Percentiles rank a stretch among this genome's conserved stretches.
Evolutionary conservation across 2,797 vertebrate species (phyloP).

Genomic region (Paramormyrops hopkinsi): DNA sequence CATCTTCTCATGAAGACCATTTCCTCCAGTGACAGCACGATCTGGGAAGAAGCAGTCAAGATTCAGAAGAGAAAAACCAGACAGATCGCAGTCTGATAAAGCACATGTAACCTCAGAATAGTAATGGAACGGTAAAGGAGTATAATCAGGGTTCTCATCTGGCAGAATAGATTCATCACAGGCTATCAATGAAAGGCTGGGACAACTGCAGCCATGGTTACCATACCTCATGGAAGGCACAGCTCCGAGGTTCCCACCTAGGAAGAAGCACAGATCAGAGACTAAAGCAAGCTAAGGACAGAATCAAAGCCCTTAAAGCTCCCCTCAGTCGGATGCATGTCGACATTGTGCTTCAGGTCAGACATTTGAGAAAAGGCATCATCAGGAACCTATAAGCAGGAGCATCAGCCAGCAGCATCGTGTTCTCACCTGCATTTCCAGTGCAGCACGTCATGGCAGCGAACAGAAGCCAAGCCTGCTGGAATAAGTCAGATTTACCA

Average conservation of each 20-base stretch:
- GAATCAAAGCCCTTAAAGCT: neutral
- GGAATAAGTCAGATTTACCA: neutral
- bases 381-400: slow-evolving; percentile 37
- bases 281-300: neutral
- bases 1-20: neutral
- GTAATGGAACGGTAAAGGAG: slow-evolving; percentile 59
- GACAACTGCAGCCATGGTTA: neutral
- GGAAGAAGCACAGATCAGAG: neutral
- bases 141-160: slow-evolving; percentile 69
- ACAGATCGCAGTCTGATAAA: neutral
- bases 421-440: neutral
- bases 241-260: slow-evolving; percentile 20
- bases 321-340: slow-evolving; percentile 49
- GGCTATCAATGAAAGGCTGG: slow-evolving; percentile 17
- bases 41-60: neutral
- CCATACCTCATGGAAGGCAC: neutral
- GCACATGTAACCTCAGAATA: slow-evolving; percentile 50
- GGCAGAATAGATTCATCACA: slow-evolving; percentile 70
- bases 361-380: slow-evolving; percentile 66
- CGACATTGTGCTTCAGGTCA: slow-evolving; percentile 64
- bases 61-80: neutral
- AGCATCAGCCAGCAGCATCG: too few relatives aligned
- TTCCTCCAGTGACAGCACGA: neutral
- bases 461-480: neutral
- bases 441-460: neutral